Evolutionary conservation across 2,888 invertebrate species (phyloP).

Genomic region (Andrena minutula): DNA sequence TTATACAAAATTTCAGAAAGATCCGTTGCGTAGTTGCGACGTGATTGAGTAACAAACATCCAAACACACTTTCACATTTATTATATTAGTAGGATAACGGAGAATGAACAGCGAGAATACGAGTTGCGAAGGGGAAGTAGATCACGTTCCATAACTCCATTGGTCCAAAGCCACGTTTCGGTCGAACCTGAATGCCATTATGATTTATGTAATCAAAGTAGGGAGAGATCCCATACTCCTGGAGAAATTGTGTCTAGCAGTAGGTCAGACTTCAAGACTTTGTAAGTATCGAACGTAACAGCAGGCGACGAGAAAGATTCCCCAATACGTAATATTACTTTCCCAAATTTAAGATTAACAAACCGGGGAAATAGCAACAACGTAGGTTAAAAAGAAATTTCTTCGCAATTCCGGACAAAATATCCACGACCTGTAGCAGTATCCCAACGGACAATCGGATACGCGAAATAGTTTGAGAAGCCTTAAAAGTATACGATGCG

Average conservation of each 20-base stretch:
- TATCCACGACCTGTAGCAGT: background rate
- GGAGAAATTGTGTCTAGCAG: conserved; percentile 77
- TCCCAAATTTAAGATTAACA: background rate
- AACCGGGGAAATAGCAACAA: background rate
- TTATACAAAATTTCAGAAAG: no score
- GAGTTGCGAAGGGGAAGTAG: conserved; percentile 81
- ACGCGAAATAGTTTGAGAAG: conserved; percentile 87
- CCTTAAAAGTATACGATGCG: conserved; percentile 93
- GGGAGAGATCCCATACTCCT: conserved; percentile 81
- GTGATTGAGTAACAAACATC: no score
- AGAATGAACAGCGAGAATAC: conserved; percentile 80
- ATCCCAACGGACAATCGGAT: conserved; percentile 86
- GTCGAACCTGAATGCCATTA: conserved; percentile 79
- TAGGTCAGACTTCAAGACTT: conserved; percentile 76
- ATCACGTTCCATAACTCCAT: conserved; percentile 82
- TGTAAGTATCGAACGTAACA: conserved; percentile 65
- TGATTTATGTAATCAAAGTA: conserved; percentile 78
- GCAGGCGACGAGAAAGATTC: conserved; percentile 2
- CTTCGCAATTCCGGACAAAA: conserved; percentile 26
- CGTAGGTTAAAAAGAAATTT: background rate
- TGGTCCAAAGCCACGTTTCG: conserved; percentile 65
- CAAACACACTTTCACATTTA: no score
- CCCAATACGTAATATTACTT: background rate
- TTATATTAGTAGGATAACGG: no score
- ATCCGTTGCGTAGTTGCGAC: no score